Conservation (phyloP, 2,888 invertebrate species). For the Euzophera pinguis region DNA sequence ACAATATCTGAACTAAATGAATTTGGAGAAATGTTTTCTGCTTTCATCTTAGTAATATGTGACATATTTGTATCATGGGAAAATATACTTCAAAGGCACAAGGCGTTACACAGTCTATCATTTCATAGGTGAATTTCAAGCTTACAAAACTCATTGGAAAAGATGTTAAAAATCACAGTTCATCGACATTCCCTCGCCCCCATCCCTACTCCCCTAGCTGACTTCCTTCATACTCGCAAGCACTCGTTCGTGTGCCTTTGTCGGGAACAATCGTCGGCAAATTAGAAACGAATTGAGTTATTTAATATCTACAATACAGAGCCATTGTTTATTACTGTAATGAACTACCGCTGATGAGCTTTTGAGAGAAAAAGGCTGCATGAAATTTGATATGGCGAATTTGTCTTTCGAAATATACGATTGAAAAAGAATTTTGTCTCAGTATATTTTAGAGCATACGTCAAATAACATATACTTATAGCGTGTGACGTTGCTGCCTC, state of each 20-base stretch:
- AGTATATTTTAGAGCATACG: too few relatives aligned
- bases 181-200: conserved; percentile 7
- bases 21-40: too few relatives aligned
- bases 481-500: too few relatives aligned
- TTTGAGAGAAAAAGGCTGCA: conserved; percentile 2
- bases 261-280: conserved; percentile 79
- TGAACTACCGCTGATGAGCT: conserved; percentile 14
- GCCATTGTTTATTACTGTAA: conserved; percentile 58
- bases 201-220: conserved; percentile 60
- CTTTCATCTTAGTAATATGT: too few relatives aligned
- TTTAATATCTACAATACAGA: conserved; percentile 72
- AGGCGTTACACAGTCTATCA: not conserved
- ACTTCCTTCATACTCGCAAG: conserved; percentile 79
- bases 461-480: too few relatives aligned
- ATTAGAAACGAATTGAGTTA: conserved; percentile 80
- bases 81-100: too few relatives aligned
- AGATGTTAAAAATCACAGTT: conserved; percentile 8
- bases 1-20: too few relatives aligned
- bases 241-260: conserved; percentile 79
- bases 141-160: not conserved
- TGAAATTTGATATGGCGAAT: too few relatives aligned
- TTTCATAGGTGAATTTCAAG: too few relatives aligned
- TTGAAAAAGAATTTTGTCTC: too few relatives aligned
- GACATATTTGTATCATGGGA: too few relatives aligned
- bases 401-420: too few relatives aligned